Conservation (phyloP, 2,888 invertebrate species). For the Plebejus melissa region DNA sequence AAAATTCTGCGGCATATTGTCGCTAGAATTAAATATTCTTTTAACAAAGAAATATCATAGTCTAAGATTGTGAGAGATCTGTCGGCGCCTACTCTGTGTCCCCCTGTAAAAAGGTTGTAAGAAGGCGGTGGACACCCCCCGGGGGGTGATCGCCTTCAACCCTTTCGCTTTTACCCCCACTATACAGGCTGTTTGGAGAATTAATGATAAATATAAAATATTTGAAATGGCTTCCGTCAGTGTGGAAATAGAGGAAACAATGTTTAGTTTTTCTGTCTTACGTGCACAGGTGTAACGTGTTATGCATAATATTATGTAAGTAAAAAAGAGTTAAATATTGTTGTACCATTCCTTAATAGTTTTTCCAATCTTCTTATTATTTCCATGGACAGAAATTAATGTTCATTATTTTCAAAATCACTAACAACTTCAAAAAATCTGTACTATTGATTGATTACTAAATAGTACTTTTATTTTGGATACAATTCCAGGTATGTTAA, state of each 20-base stretch:
- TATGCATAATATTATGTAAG: not conserved
- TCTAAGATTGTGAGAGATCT: constrained; percentile 39
- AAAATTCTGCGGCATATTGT: constrained; percentile 30
- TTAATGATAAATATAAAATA: constrained; percentile 34
- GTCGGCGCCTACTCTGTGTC: constrained; percentile 64
- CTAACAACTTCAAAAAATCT: too few relatives aligned
- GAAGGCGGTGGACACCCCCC: constrained; percentile 73
- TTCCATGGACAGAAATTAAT: too few relatives aligned
- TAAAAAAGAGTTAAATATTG: too few relatives aligned
- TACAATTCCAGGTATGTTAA: too few relatives aligned
- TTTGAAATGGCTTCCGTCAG: not conserved
- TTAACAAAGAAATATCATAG: constrained; percentile 30
- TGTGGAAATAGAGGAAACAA: not conserved
- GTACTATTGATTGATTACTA: too few relatives aligned
- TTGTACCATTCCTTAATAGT: too few relatives aligned
- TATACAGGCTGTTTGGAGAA: constrained; percentile 64
- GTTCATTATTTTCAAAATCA: too few relatives aligned
- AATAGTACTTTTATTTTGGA: too few relatives aligned
- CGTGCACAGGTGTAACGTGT: not conserved
- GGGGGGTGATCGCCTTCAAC: constrained; percentile 72
- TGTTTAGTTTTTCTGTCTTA: not conserved
- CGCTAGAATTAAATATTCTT: constrained; percentile 30
- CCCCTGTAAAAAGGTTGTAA: constrained; percentile 78
- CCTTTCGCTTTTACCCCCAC: constrained; percentile 77
- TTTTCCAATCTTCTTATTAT: too few relatives aligned